These are phyloP conservation scores for Baryphthengus martii DNA, from an alignment of 2,113 vertebrate species.

Conservation along the genomic window DNA sequence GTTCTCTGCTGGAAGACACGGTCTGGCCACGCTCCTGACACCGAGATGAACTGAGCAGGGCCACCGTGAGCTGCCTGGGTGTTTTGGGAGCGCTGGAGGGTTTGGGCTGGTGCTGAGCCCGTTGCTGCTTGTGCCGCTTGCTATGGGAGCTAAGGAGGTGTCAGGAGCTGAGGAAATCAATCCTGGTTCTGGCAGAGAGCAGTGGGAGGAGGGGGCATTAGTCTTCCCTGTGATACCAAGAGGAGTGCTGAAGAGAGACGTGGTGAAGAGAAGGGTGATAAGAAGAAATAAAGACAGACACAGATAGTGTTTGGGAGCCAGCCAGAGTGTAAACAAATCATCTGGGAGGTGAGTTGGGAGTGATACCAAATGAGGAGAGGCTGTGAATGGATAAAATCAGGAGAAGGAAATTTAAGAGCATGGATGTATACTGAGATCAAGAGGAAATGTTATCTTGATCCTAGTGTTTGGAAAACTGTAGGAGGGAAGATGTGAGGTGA, in stretches of 20 bases:
- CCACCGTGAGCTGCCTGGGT: rapidly evolving
- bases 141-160: not conserved
- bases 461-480: not conserved
- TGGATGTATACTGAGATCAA: not conserved
- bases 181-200: not conserved
- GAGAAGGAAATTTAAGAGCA: conserved; percentile 1
- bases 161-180: not conserved
- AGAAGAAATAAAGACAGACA: not conserved
- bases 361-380: not conserved
- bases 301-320: not conserved
- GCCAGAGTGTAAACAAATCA: conserved; percentile 27
- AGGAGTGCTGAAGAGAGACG: not conserved
- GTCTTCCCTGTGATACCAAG: not conserved
- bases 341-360: not conserved
- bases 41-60: not conserved
- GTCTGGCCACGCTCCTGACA: rapidly evolving
- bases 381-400: not conserved
- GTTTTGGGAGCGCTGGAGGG: not conserved
- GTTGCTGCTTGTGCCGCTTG: not conserved
- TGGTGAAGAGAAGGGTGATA: not conserved
- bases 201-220: not conserved
- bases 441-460: conserved; percentile 17
- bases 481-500: conserved; percentile 13
- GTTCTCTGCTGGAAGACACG: not conserved
- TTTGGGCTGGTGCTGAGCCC: not conserved